phyloP scores from a whole-genome alignment of 2,888 invertebrate species.

The Cryptophagus acutangulus region DNA sequence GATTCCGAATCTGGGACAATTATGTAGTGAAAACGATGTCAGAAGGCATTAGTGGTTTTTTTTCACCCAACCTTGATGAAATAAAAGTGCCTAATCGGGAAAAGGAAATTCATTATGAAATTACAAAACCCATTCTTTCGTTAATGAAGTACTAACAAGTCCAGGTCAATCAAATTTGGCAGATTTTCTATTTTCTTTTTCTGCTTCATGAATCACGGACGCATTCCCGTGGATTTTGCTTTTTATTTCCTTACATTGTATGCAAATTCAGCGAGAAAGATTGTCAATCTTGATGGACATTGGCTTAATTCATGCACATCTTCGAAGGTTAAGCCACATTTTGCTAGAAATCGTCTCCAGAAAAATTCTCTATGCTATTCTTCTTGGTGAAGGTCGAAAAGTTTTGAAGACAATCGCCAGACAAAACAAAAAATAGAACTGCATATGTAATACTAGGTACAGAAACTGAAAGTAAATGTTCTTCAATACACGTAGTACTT shows the following conservation, averaged over 20 bases:
- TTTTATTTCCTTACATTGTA: constrained; percentile 1
- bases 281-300: constrained; percentile 4
- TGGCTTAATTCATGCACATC: constrained; percentile 5
- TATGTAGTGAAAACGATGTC: constrained; percentile 27
- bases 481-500: no score
- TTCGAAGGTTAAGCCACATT: constrained; percentile 2
- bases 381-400: no score
- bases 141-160: no score
- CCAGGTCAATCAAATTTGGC: no score
- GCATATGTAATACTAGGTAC: no score
- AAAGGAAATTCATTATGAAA: no score
- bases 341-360: constrained; percentile 6
- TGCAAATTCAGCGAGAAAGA: constrained; percentile 1
- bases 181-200: neutral
- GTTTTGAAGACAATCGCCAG: no score
- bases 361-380: constrained; percentile 2
- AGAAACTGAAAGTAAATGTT: no score
- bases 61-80: constrained; percentile 3
- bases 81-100: no score
- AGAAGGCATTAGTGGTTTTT: constrained; percentile 1
- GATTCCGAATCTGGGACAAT: constrained; percentile 21
- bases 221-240: no score
- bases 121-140: no score
- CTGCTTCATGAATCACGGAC: neutral
- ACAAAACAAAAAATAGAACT: no score